Evolutionary conservation across 2,797 vertebrate species (phyloP).

Genomic region (Clarias platycephalus): DNA sequence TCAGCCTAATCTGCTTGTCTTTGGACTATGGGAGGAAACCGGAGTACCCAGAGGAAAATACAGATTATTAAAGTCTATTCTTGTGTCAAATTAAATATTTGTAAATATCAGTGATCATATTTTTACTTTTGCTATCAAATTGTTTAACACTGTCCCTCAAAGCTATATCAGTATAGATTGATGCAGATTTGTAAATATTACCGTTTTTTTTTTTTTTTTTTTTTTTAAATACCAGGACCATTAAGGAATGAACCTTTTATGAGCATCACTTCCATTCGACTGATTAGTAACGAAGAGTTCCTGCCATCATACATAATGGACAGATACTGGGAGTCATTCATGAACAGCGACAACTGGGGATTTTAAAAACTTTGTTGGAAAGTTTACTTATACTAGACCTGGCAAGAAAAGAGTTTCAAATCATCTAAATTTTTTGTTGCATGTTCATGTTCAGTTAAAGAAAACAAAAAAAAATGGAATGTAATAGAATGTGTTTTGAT

Average conservation of each 20-base stretch:
- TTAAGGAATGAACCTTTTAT: slow-evolving; percentile 58
- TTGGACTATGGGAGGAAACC: no score
- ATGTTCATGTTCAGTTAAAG: not conserved
- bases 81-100: not conserved
- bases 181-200: not conserved
- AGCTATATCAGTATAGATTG: not conserved
- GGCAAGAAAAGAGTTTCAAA: not conserved
- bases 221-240: slow-evolving; percentile 53
- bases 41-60: no score
- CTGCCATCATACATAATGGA: slow-evolving; percentile 78
- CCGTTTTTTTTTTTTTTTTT: slow-evolving; percentile 18
- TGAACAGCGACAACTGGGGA: slow-evolving; percentile 63
- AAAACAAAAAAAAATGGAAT: not conserved
- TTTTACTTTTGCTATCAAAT: not conserved
- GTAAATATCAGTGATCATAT: not conserved
- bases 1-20: no score
- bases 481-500: not conserved
- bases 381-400: not conserved
- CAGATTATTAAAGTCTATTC: not conserved
- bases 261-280: slow-evolving; percentile 70
- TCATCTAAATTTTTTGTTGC: not conserved
- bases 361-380: slow-evolving; percentile 59
- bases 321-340: slow-evolving; percentile 77
- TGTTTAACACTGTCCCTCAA: not conserved
- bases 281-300: slow-evolving; percentile 77